phyloP scores from a whole-genome alignment of 2,113 vertebrate genomes.

The Mionectes macconnelli region DNA sequence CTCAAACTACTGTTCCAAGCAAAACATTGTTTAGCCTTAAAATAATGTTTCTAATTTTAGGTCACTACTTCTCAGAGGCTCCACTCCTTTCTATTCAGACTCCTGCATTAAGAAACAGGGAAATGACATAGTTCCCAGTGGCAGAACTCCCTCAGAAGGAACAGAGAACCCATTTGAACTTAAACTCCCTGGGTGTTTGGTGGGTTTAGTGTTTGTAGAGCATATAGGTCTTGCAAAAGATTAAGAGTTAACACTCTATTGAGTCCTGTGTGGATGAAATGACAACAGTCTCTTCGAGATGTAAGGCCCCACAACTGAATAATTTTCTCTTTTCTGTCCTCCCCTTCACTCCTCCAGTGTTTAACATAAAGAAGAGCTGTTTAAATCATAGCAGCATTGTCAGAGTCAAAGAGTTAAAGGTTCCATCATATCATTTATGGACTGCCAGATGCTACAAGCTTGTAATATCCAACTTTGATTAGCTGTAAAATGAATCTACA shows the following conservation, averaged over 20 bases:
- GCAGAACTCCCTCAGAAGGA: neutral
- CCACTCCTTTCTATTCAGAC: neutral
- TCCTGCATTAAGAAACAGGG: neutral
- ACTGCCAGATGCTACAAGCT: conserved; percentile 54
- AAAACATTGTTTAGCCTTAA: neutral
- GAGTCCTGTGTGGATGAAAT: neutral
- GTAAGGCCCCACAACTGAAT: neutral
- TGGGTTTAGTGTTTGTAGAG: neutral
- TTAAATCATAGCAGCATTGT: conserved; percentile 26
- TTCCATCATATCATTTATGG: conserved; percentile 30
- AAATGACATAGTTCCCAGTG: neutral
- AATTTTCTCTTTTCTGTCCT: neutral
- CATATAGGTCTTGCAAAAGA: neutral
- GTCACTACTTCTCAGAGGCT: neutral
- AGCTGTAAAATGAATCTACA: conserved; percentile 46
- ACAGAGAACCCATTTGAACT: neutral
- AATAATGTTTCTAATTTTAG: neutral
- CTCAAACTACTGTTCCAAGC: neutral
- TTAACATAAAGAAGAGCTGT: neutral
- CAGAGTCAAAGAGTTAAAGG: conserved; percentile 43
- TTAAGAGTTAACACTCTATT: neutral
- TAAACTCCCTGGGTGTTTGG: neutral
- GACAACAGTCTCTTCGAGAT: neutral
- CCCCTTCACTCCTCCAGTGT: neutral
- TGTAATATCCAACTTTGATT: conserved; percentile 49